Evolutionary conservation across 2,888 invertebrate genomes (phyloP).

Genomic region (Cephus sareptanus): DNA sequence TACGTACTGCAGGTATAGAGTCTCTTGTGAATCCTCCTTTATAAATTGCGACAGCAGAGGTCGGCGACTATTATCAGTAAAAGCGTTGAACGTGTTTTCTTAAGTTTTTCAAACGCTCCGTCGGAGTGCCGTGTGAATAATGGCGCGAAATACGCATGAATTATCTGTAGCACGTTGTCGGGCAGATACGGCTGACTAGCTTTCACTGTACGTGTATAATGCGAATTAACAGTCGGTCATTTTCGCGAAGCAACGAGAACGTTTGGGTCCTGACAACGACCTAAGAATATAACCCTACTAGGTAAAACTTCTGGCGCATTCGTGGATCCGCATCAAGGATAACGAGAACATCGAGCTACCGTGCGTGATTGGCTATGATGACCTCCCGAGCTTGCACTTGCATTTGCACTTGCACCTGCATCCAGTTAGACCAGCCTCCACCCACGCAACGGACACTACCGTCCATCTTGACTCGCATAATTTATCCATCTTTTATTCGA

Average conservation of each 20-base stretch:
- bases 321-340: conserved; percentile 15
- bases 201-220: neutral
- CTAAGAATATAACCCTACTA: neutral
- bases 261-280: neutral
- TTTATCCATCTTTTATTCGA: neutral
- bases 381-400: conserved; percentile 1
- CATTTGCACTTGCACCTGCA: neutral
- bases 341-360: conserved; percentile 18
- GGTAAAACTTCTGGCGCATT: neutral
- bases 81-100: neutral
- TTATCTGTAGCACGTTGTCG: neutral
- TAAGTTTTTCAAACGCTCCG: neutral
- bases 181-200: neutral
- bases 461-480: neutral
- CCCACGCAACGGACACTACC: neutral
- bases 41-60: conserved; percentile 52
- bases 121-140: neutral
- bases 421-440: neutral
- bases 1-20: neutral
- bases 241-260: neutral
- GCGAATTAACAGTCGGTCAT: neutral
- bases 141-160: neutral
- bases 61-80: conserved; percentile 52
- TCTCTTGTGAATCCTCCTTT: conserved; percentile 41
- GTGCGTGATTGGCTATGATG: conserved; percentile 15